A percentile compares a stretch with the other conserved stretches of the same genome.
Conservation (phyloP, 2,797 vertebrate species). For the Fratercula arctica region DNA sequence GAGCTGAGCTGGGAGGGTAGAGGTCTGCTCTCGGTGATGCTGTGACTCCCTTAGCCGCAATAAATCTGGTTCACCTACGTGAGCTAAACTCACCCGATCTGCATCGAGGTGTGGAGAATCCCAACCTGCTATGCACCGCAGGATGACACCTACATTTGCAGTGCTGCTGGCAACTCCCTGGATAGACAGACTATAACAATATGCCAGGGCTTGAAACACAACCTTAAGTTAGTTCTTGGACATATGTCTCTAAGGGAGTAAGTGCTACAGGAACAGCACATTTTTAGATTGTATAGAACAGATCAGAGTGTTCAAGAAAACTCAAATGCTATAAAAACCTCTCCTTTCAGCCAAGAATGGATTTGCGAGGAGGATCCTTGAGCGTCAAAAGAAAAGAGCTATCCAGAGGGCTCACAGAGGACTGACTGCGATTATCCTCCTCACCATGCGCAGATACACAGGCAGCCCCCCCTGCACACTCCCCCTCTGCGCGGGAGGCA, state of each 20-base stretch:
- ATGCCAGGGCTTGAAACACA: not conserved
- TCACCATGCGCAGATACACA: fast-evolving
- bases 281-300: constrained; percentile 16
- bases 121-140: not conserved
- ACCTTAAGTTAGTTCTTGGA: not conserved
- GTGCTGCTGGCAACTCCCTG: not conserved
- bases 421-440: not conserved
- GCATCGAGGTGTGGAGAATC: not conserved
- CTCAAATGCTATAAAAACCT: not conserved
- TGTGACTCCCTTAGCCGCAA: not conserved
- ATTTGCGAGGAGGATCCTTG: not conserved
- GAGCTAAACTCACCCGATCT: not conserved
- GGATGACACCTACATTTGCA: not conserved
- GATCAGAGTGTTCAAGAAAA: not conserved
- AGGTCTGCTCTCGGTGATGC: not conserved
- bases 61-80: not conserved
- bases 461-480: not conserved
- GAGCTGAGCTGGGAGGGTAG: not conserved
- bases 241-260: not conserved
- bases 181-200: not conserved
- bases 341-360: not conserved
- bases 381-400: not conserved
- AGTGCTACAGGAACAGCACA: not conserved
- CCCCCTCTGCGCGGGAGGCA: not conserved
- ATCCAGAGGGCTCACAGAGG: not conserved